Evolutionary conservation across 2,113 vertebrate genomes (phyloP), one percentile per base, ranked within the genome.

Genomic region (Istiophorus platypterus): DNA sequence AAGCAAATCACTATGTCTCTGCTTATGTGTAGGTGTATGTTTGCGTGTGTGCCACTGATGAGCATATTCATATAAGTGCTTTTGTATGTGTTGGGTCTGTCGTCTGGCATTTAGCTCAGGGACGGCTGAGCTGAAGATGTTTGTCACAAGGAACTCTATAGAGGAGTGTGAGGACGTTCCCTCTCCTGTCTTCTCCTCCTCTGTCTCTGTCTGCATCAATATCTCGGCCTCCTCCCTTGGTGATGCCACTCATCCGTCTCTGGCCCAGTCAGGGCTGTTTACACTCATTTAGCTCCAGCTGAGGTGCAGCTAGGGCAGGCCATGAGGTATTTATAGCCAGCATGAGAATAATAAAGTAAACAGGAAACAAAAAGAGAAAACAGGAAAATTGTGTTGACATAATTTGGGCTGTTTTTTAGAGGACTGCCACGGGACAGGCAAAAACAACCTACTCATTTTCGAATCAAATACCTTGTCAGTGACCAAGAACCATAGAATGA

Each of bases 201-300:
- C 85, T 29, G 34, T 78, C 85, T 86, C 72, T 20, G 76, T 86
- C 89, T 91, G 79, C 76, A 91, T 92, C 92, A 54, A 84, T 91
- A 90, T 91, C 83, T 64, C 1, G 20, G 41, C 86, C 70, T 87
- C 88, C 82, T 84, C 88, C 87, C 84, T 66, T 15, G 24, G 72
- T 17, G 31, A 57, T 79, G 81, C 86, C 89, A 78, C 67, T 91
- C 88, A 88, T 92, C 82, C 26, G 66, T 89, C 90, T 91, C 37
- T 0, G 66, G 74, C 74, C 75, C 86, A 84, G 87, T 89, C 89
- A 89, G 85, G 67, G 78, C 83, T 88, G 89, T 91, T 91, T 88
- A 91, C 86, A 88, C 88, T 92, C 78, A 84, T 94, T 89, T 90
- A 91, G 79, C 87, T 90, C 88, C 88, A 74, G 62, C 92, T 61